Conservation (phyloP, 2,113 vertebrate genomes). For the Pyxicephalus adspersus region DNA sequence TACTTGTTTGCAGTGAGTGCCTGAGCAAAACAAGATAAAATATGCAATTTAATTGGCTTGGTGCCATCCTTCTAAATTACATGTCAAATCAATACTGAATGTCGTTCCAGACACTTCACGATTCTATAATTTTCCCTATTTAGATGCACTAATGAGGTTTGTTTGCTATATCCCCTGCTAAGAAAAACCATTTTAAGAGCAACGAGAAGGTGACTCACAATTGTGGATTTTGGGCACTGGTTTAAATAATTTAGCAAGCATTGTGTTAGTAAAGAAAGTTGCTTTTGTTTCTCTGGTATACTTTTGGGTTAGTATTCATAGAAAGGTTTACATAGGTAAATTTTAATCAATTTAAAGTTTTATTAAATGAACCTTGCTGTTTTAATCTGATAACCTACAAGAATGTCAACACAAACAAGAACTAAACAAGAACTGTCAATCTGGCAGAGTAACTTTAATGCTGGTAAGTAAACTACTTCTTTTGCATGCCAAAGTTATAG, state of each 20-base stretch:
- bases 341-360: no score
- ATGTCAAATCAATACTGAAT: slow-evolving; percentile 65
- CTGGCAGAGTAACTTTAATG: no score
- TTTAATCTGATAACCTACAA: no score
- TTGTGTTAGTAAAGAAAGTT: not conserved
- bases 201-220: slow-evolving; percentile 56
- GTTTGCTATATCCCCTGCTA: slow-evolving; percentile 52
- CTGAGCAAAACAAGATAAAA: slow-evolving; percentile 20
- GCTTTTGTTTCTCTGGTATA: no score
- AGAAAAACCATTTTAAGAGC: slow-evolving; percentile 57
- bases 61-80: slow-evolving; percentile 57
- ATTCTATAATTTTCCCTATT: slow-evolving; percentile 62
- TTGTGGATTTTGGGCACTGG: slow-evolving; percentile 2
- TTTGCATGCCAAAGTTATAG: no score
- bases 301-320: no score
- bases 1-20: not conserved
- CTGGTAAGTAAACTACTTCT: no score
- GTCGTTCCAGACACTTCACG: slow-evolving; percentile 63
- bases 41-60: slow-evolving; percentile 65
- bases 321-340: no score
- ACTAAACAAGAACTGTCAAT: no score
- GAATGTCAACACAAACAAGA: no score
- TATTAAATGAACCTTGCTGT: no score
- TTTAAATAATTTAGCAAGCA: slow-evolving; percentile 22
- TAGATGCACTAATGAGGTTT: slow-evolving; percentile 60